Conservation (phyloP, 2,888 invertebrate species). For the Eucriotettix oculatus region DNA sequence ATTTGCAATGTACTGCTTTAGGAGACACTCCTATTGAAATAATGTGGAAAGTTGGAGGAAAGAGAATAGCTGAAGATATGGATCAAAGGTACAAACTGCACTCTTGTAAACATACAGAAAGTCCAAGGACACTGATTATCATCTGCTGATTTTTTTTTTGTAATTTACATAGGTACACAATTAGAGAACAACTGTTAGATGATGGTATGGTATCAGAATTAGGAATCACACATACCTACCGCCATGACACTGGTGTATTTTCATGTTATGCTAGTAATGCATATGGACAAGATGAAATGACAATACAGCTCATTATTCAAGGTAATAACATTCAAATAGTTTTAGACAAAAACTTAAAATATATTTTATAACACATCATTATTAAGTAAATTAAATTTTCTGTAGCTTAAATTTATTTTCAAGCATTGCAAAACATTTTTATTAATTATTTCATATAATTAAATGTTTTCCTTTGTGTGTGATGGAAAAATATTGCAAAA, state of each 20-base stretch:
- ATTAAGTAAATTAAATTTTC: background rate
- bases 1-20: constrained; percentile 69
- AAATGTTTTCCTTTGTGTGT: too few species aligned
- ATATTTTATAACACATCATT: background rate
- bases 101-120: too few species aligned
- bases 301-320: constrained; percentile 78
- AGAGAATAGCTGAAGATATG: constrained; percentile 51
- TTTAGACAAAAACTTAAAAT: background rate
- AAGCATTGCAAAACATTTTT: too few species aligned
- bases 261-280: constrained; percentile 77
- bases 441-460: too few species aligned
- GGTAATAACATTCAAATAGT: constrained; percentile 30
- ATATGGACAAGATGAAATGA: constrained; percentile 81
- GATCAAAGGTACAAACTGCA: constrained; percentile 39
- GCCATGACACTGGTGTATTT: constrained; percentile 78
- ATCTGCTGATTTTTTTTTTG: too few species aligned
- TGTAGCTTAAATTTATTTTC: too few species aligned
- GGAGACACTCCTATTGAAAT: constrained; percentile 80
- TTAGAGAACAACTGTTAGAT: constrained; percentile 57
- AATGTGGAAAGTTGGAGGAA: constrained; percentile 64
- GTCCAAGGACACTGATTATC: too few species aligned
- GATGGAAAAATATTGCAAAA: too few species aligned
- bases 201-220: constrained; percentile 74
- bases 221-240: constrained; percentile 65
- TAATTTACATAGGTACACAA: constrained; percentile 38